Evolutionary conservation across 2,113 vertebrate species (phyloP).

Genomic region (Tragulus kanchil): DNA sequence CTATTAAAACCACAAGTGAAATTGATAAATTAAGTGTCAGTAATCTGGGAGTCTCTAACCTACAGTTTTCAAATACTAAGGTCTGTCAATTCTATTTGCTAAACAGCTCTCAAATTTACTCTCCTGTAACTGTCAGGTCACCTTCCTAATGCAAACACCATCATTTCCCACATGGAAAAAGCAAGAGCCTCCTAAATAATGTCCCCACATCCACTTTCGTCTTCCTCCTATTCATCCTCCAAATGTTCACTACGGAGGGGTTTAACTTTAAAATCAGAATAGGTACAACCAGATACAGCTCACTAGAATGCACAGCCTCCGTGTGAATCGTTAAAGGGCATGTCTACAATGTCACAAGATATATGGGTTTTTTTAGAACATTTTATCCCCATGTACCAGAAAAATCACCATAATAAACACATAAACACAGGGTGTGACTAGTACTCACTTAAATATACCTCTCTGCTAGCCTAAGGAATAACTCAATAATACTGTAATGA

Average conservation of each 20-base stretch:
- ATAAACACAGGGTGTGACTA: background rate
- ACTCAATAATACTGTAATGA: background rate
- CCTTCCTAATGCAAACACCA: background rate
- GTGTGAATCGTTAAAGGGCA: background rate
- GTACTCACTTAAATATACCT: background rate
- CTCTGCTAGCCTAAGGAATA: background rate
- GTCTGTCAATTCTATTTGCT: background rate
- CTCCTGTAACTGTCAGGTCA: background rate
- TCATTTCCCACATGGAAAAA: background rate
- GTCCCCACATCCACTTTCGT: background rate
- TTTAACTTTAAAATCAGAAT: background rate
- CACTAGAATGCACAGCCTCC: background rate
- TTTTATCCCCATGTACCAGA: background rate
- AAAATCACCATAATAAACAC: conserved; percentile 4
- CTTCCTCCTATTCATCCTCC: background rate
- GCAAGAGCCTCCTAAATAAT: background rate
- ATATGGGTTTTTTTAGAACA: background rate
- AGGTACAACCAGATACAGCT: background rate
- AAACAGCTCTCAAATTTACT: background rate
- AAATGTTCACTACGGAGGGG: background rate
- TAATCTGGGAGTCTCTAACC: background rate
- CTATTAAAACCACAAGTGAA: conserved; percentile 48
- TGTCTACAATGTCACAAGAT: background rate
- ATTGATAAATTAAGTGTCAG: background rate
- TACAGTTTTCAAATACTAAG: background rate